Base-by-base conservation (phyloP, 2,888 invertebrate genomes). In the Brachycybe producta region DNA sequence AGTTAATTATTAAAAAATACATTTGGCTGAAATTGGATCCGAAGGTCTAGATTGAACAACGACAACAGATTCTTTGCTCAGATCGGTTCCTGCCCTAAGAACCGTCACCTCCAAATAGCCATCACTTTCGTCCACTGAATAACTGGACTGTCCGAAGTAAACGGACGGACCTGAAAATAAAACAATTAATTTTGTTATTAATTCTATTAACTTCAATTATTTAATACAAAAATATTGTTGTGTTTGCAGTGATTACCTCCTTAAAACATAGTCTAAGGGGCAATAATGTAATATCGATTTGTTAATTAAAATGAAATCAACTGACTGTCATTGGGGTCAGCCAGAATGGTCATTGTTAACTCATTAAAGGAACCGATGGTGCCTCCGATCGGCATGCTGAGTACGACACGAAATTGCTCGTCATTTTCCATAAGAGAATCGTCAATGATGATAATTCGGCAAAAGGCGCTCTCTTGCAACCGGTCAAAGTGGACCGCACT, bases 341-440 rank as follows among this genome's bases (percentile, higher is more conserved):
- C 59, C 40, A 59, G 52, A 26, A 67, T 67, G 51, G 60, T 54
- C 41, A 67, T 58, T 26, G 43, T 54, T 3, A 62, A 59, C 24
- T 56, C 41, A 41, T 59, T 59, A 26, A 52, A 52, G 4, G 53
- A 47, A 24, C 63, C 65, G 2, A 65, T 54, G 40, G 56, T 52
- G 5, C 66, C 66, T 40, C 66, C 67, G 57, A 63, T 57, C 26
- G 64, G 60, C 21, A 59, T 57, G 19, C 58, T 54, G 42, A 67
- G 58, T 24, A 58, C 50, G 13, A 67, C 62, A 5, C 55, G 49
- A 56, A 67, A 65, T 13, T 40, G 53, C 53, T 67, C 67, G 34
- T 62, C 63, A 34, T 59, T 59, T 56, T 67, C 67, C 50, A 56
- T 62, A 23, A 66, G 58, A n/a, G 65, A 62, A 56, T 67, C 67